Percentiles rank a stretch among this genome's conserved stretches.
Conservation (phyloP, 2,797 vertebrate species). For the Fistularia commersonii region DNA sequence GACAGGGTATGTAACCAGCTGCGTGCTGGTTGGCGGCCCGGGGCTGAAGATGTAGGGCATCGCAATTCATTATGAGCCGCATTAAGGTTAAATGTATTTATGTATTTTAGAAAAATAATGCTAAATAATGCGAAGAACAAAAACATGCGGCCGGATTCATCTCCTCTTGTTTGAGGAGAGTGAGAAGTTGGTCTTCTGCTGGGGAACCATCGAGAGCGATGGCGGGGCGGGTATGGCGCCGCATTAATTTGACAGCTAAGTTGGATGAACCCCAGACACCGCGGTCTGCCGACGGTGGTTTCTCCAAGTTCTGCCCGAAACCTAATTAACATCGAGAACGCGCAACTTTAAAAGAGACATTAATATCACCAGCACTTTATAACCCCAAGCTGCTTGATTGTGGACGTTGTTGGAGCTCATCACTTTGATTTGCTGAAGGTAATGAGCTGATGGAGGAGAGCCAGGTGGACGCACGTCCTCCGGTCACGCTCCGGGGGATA, state of each 20-base stretch:
- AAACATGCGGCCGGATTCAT: too few relatives aligned
- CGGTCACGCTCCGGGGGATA: too few relatives aligned
- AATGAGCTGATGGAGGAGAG: too few relatives aligned
- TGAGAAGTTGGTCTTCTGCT: conserved; percentile 2
- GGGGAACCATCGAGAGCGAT: conserved; percentile 16
- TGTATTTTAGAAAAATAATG: conserved; percentile 28
- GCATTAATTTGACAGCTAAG: conserved; percentile 13
- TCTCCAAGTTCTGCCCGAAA: too few relatives aligned
- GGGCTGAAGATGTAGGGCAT: conserved; percentile 4
- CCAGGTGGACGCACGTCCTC: too few relatives aligned
- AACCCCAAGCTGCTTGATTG: too few relatives aligned
- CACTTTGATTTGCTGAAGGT: too few relatives aligned
- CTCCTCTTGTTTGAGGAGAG: conserved; percentile 25
- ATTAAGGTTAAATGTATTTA: conserved; percentile 18
- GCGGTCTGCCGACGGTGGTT: too few relatives aligned
- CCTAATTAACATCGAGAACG: too few relatives aligned
- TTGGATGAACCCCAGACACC: conserved; percentile 14
- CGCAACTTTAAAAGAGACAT: too few relatives aligned
- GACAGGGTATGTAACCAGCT: conserved; percentile 3
- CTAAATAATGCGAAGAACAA: conserved; percentile 22
- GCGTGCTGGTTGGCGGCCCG: not conserved
- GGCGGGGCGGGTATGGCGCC: conserved; percentile 8
- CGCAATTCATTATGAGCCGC: conserved; percentile 16
- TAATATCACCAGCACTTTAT: too few relatives aligned
- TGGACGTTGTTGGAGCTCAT: too few relatives aligned